Percentiles rank a stretch among this genome's conserved stretches.
phyloP scores from a whole-genome alignment of 2,888 invertebrate genomes.

The Spodoptera littoralis region DNA sequence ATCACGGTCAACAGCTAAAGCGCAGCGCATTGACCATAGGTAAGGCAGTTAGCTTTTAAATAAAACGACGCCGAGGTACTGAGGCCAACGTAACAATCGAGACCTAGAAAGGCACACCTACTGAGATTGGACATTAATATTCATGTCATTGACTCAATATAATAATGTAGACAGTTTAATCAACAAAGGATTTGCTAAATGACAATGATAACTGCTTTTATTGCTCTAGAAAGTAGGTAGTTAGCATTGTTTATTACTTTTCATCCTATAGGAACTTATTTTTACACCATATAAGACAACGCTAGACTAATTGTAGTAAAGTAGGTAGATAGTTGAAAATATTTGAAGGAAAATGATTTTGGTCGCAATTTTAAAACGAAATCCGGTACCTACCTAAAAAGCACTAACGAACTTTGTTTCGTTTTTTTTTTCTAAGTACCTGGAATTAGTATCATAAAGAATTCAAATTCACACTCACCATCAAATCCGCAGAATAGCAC shows the following conservation, averaged over 20 bases:
- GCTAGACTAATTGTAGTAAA: too few relatives aligned
- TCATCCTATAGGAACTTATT: too few relatives aligned
- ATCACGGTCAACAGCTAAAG: conserved; percentile 3
- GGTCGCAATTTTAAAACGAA: too few relatives aligned
- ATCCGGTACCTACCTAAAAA: too few relatives aligned
- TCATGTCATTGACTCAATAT: conserved; percentile 17
- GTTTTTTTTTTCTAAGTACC: too few relatives aligned
- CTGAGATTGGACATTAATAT: conserved; percentile 40
- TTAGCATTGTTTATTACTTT: too few relatives aligned
- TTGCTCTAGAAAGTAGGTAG: too few relatives aligned
- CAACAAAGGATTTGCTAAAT: conserved; percentile 27
- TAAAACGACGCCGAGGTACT: conserved; percentile 13
- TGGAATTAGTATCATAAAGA: not conserved
- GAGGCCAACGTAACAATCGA: conserved; percentile 21
- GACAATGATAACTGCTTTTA: conserved; percentile 9
- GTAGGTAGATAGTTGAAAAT: too few relatives aligned
- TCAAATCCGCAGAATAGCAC: conserved; percentile 25
- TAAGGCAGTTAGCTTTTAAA: conserved; percentile 28
- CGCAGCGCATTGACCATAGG: conserved; percentile 20
- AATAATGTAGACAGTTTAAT: conserved; percentile 24
- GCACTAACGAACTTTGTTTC: too few relatives aligned
- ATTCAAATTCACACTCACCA: conserved; percentile 36
- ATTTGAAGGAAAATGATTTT: too few relatives aligned
- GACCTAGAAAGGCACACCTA: conserved; percentile 29
- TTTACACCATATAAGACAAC: too few relatives aligned